Evolutionary conservation across 2,888 invertebrate genomes (phyloP), one percentile per base, ranked within the genome.

Genomic region (Pristionchus mayeri): DNA sequence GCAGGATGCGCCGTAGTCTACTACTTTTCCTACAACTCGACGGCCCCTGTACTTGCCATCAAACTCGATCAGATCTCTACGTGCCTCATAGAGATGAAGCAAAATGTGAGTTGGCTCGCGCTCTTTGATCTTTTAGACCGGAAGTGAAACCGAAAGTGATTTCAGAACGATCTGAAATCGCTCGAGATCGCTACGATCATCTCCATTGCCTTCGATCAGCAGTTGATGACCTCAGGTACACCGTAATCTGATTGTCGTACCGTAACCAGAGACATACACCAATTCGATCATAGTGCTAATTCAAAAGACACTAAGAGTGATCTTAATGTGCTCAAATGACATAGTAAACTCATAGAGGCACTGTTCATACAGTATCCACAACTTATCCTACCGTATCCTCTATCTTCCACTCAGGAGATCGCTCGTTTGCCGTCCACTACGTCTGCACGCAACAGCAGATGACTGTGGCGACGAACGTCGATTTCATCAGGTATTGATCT

Each of bases 371-470:
- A 13, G 4, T 2, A 50, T 50, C 50, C 21, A 50, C 86, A 57
- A 84, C 85, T 2, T 9, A n/a, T 54, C 21, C n/a, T 54, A 54
- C 54, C 54, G 63, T 63, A 34, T 13, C 16, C 27, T 44, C 24
- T 4, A 27, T 24, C 18, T 78, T 80, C 80, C 80, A 2, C 21
- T 44, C 60, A 81, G 83, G 83, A 27, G 90, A 90, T 71, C 84
- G 89, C 21, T 87, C 90, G 11, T 90, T 88, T 79, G 86, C 90
- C 44, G 87, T 90, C 9, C 87, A 90, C 82, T 90, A 90, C 52
- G 84, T 90, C 34, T 90, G 88, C 85, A 85, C 84, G 57, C 89
- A 90, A 84, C 85, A 85, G 52, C 85, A 85, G 24, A 27, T 86
- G 63, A 88, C 87, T 16, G 87, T 88, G 16, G 87, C 81, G 63